A percentile compares a stretch with the other conserved stretches of the same genome.
These are phyloP conservation scores for Noctua pronuba DNA, from an alignment of 2,888 invertebrate species.

Conservation along the genomic window DNA sequence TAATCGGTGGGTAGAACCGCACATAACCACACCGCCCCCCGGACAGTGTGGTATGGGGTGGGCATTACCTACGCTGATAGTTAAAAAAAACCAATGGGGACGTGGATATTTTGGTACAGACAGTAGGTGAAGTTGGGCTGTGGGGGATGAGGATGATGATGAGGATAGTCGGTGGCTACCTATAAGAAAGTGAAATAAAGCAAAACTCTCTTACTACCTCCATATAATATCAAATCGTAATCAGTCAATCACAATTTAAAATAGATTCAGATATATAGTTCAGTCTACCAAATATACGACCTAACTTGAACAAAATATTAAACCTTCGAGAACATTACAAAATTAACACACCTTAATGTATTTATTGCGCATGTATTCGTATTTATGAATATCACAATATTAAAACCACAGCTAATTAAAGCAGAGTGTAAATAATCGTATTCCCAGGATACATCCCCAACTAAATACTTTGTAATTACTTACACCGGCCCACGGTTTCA, in stretches of 20 bases:
- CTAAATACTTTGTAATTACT: constrained; percentile 61
- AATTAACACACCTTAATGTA: not conserved
- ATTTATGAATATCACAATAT: not conserved
- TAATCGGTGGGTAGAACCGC: too few species aligned
- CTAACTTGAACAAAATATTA: not conserved
- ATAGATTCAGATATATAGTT: not conserved
- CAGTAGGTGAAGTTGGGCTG: too few species aligned
- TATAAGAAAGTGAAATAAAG: not conserved
- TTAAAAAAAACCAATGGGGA: too few species aligned
- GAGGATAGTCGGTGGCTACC: too few species aligned
- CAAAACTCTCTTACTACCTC: not conserved
- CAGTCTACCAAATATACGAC: not conserved
- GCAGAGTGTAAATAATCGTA: not conserved
- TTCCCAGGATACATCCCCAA: constrained; percentile 8
- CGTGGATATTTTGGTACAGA: too few species aligned
- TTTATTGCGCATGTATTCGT: not conserved
- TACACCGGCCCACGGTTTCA: constrained; percentile 50
- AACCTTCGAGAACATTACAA: not conserved
- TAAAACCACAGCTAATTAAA: constrained; percentile 14
- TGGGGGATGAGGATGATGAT: too few species aligned
- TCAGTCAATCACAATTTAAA: not conserved
- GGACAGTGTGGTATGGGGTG: too few species aligned
- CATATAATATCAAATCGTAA: not conserved
- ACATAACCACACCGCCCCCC: too few species aligned
- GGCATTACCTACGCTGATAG: too few species aligned